phyloP scores from a whole-genome alignment of 2,113 vertebrate species.

The Cyanoliseus patagonus region DNA sequence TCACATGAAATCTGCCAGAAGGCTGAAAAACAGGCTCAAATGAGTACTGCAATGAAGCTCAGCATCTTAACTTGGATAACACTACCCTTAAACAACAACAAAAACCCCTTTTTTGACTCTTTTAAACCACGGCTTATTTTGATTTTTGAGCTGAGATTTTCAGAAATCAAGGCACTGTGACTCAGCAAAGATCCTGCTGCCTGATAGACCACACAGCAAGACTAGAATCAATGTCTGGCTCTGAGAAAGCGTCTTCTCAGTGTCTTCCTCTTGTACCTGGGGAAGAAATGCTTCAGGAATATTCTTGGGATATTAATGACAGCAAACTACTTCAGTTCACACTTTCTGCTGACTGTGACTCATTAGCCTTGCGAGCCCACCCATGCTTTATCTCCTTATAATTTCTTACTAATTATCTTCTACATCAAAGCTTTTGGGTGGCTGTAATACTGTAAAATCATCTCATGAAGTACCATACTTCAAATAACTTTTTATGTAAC shows the following conservation, averaged over 20 bases:
- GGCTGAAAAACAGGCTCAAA: not conserved
- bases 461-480: constrained; percentile 15
- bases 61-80: not conserved
- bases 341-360: constrained; percentile 21
- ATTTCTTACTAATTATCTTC: constrained; percentile 42
- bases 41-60: not conserved
- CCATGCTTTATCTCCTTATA: constrained; percentile 37
- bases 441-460: not conserved
- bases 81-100: not conserved
- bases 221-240: not conserved
- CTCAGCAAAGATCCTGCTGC: not conserved
- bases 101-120: not conserved
- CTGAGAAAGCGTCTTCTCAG: not conserved
- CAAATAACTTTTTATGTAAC: not conserved
- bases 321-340: not conserved
- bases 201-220: not conserved
- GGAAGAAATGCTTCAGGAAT: not conserved
- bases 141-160: not conserved
- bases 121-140: not conserved
- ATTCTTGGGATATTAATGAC: not conserved
- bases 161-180: not conserved
- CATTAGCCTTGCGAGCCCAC: constrained; percentile 38
- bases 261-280: not conserved
- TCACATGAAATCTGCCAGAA: not conserved
- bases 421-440: constrained; percentile 50